A percentile compares a stretch with the other conserved stretches of the same genome.
Evolutionary conservation across 2,113 vertebrate genomes (phyloP).

Genomic region (Urocitellus parryii): DNA sequence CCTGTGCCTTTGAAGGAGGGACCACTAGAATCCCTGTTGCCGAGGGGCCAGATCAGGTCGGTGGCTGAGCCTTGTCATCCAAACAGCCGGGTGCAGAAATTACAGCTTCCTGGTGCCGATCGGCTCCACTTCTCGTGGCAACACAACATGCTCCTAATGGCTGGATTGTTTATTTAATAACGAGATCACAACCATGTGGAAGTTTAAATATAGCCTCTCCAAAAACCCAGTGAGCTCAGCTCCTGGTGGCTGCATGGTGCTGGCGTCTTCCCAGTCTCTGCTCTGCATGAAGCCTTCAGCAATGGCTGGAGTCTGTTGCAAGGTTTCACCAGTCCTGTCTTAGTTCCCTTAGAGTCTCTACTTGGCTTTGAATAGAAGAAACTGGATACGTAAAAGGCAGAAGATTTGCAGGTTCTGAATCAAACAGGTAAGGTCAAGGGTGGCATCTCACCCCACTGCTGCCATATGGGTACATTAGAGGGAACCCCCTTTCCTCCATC

Average conservation of each 20-base stretch:
- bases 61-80: not conserved
- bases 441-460: not conserved
- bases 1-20: not conserved
- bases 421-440: not conserved
- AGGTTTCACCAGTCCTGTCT: not conserved
- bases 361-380: not conserved
- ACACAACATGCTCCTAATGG: constrained; percentile 1
- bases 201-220: constrained; percentile 66
- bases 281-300: not conserved
- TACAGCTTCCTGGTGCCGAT: not conserved
- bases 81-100: constrained; percentile 12
- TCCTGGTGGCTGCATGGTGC: not conserved
- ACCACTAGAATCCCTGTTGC: rapidly evolving
- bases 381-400: not conserved
- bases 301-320: not conserved
- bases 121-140: not conserved
- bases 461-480: no score
- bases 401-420: not conserved
- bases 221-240: constrained; percentile 41
- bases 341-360: not conserved
- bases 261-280: not conserved
- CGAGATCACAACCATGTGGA: constrained; percentile 62
- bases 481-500: no score
- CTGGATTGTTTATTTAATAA: constrained; percentile 47
- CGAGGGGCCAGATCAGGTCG: not conserved